Evolutionary conservation across 2,113 vertebrate species (phyloP), one percentile per base, ranked within the genome.

Genomic region (Nesoenas mayeri): DNA sequence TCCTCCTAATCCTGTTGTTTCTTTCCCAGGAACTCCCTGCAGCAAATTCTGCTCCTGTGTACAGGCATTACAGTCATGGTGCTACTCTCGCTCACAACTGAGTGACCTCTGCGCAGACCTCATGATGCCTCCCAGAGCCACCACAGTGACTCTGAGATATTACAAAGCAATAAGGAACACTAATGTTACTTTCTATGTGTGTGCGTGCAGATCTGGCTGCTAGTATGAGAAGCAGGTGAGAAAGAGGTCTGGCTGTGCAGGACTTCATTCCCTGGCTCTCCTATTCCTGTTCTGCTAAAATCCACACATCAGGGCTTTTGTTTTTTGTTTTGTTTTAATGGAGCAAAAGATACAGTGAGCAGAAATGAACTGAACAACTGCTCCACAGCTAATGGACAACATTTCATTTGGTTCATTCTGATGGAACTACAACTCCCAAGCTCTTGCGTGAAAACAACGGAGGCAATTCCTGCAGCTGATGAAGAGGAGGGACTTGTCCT

Each of bases 51-150:
- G 62, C 98, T 99, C 94, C 98, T 99, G 70, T 98, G 98, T 96
- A 96, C 97, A 20, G 99, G 99, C 48, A 98, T 99, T 70, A 97
- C 98, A 36, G 98, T 99, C 96, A 99, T 99, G 99, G 99, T 98
- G 91, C 94, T 99, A 85, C 98, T 99, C 61, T 98, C 99, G 0
- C 89, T 97, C 53, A 97, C 98, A 25, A 97, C 98, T 1, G 98
- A 98, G 74, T 99, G 97, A 98, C 96, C 86, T 89, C 91, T 50
- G 79, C 53, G 15, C 85, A 72, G 90, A 89, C 85, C 72, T 97
- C 54, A 13, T 24, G 85, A 85, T 84, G 92, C 92, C 90, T 93
- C 93, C 87, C 89, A 80, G 92, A 93, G 92, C 95, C 93, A 89
- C 95, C 85, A 12, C 79, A 22, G 96, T 82, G 92, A 61, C 91